Evolutionary conservation across 2,113 vertebrate genomes (phyloP).

Genomic region (Daubentonia madagascariensis): DNA sequence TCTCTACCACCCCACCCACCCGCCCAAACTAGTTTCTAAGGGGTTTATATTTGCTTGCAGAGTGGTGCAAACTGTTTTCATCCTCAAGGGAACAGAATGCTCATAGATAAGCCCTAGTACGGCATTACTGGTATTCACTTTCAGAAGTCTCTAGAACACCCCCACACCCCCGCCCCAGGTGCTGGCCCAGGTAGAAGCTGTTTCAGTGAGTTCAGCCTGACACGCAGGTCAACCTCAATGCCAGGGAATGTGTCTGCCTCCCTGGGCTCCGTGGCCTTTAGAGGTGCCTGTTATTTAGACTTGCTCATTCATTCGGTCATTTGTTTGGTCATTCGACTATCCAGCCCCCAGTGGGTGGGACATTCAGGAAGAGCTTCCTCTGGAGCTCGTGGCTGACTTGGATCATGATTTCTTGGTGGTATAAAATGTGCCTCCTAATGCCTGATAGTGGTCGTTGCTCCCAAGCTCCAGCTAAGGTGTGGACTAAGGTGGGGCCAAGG

Average conservation of each 20-base stretch:
- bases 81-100: neutral
- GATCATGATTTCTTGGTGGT: neutral
- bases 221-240: rapidly evolving
- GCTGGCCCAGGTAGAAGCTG: neutral
- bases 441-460: rapidly evolving
- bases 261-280: neutral
- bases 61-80: neutral
- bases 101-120: neutral
- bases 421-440: neutral
- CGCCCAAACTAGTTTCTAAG: neutral
- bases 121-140: neutral
- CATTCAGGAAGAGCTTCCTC: too few relatives aligned
- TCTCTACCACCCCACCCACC: neutral
- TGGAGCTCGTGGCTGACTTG: neutral
- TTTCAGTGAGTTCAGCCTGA: neutral
- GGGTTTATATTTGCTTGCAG: neutral
- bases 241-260: neutral
- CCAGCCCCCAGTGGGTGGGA: neutral
- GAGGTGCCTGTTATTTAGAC: rapidly evolving
- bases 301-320: rapidly evolving
- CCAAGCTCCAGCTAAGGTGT: neutral
- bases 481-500: too few relatives aligned
- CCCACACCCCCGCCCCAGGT: too few relatives aligned
- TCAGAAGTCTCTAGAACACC: neutral
- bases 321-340: rapidly evolving